These are phyloP conservation scores for Cichlasoma orientale DNA, from an alignment of 2,797 vertebrate genomes.

Conservation along the genomic window DNA sequence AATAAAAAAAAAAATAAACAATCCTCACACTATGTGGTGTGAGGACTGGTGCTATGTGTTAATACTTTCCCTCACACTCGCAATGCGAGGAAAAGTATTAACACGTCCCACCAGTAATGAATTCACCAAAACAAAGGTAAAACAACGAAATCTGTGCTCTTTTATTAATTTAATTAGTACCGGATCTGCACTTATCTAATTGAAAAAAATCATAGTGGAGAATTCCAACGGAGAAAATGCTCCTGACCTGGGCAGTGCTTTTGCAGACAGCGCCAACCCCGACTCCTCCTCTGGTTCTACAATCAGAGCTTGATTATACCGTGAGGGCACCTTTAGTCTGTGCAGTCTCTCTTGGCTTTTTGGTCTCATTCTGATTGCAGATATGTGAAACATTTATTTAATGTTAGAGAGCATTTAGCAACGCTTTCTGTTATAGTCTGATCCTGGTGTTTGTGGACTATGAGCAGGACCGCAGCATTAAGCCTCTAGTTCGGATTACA, in stretches of 20 bases:
- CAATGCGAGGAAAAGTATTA: not conserved
- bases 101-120: not conserved
- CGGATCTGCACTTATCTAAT: not conserved
- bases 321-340: not conserved
- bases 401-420: rapidly evolving
- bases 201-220: not conserved
- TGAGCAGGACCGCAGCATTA: not conserved
- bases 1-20: not conserved
- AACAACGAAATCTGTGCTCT: not conserved
- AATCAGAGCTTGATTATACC: not conserved
- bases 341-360: not conserved
- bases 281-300: not conserved
- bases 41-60: not conserved
- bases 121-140: not conserved
- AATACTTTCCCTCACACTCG: not conserved
- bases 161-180: not conserved
- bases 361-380: not conserved
- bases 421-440: not conserved
- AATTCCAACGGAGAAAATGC: not conserved
- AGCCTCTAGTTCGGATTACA: too few species aligned
- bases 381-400: not conserved
- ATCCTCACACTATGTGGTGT: not conserved
- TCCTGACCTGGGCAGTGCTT: not conserved
- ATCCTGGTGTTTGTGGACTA: not conserved
- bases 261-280: not conserved